A percentile compares a stretch with the other conserved stretches of the same genome.
Evolutionary conservation across 2,888 invertebrate species (phyloP).

Genomic region (Tipula confusa): DNA sequence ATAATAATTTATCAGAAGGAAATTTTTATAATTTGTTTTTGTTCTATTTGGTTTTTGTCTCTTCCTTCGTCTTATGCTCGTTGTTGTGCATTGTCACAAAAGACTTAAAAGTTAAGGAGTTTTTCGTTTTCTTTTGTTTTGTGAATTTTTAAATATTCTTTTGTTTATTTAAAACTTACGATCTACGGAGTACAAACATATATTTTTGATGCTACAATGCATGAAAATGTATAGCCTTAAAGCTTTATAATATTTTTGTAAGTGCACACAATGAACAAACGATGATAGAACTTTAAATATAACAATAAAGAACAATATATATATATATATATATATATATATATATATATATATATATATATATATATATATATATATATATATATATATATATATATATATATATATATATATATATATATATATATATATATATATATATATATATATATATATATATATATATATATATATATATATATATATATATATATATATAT

Average conservation of each 20-base stretch:
- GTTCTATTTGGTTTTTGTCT: neutral
- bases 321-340: too few species aligned
- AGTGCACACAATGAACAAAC: neutral
- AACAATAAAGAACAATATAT: too few species aligned
- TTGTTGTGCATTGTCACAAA: neutral
- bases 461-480: too few species aligned
- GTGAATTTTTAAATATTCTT: neutral
- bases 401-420: too few species aligned
- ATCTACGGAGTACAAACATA: too few species aligned
- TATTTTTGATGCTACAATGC: neutral
- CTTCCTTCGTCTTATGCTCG: neutral
- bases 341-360: too few species aligned
- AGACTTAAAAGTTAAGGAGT: neutral
- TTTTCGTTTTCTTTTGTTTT: neutral
- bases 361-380: too few species aligned
- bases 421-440: too few species aligned
- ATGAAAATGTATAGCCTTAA: neutral
- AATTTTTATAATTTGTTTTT: neutral
- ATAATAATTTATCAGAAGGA: neutral
- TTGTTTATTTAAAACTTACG: neutral
- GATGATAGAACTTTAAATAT: too few species aligned
- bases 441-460: too few species aligned
- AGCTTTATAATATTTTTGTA: neutral
- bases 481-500: too few species aligned
- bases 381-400: too few species aligned